Evolutionary conservation across 2,113 vertebrate species (phyloP), one percentile per base, ranked within the genome.

Genomic region (Oceanites oceanicus): DNA sequence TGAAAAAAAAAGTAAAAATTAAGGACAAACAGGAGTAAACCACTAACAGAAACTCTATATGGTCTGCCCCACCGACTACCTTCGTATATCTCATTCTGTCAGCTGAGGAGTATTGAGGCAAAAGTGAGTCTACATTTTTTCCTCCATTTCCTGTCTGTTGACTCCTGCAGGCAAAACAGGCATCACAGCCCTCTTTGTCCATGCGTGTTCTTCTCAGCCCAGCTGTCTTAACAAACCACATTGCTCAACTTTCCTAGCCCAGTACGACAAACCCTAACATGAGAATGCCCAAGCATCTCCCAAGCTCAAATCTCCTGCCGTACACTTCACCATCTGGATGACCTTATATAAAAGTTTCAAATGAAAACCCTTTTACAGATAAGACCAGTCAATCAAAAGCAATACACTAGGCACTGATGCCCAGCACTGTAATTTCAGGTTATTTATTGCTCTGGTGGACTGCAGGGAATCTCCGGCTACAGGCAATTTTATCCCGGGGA

Each of bases 381-480:
- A 65, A 30, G 47, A 53, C 15, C 62, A 15, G 59, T 34, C 88
- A 61, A 10, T 95, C 91, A 90, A 68, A 42, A 74, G 12, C n/a
- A 65, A 40, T 56, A 18, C 38, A 19, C 29, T 30, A 30, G 58
- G 34, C 66, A 19, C n/a, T 13, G 61, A 3, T 76, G 62, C 45
- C 71, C 65, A 56, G 40, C 0, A 3, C 56, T 79, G 58, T 92
- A 70, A 86, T 96, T 95, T 75, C 66, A 63, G 76, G 67, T 97
- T 94, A 95, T 96, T 96, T 96, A 96, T 95, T 87, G 80, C 94
- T 29, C 32, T n/a, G 77, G 17, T 79, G 94, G 66, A 89, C 47
- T 71, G 34, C 62, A 0, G 83, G 66, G 93, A 96, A 97, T 96
- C 96, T 96, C 95, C 59, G 27, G 76, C 96, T 91, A 38, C 0